Base-by-base conservation (phyloP, 92 coral and sea anemone genomes). In the Epizoanthus rinbou region DNA sequence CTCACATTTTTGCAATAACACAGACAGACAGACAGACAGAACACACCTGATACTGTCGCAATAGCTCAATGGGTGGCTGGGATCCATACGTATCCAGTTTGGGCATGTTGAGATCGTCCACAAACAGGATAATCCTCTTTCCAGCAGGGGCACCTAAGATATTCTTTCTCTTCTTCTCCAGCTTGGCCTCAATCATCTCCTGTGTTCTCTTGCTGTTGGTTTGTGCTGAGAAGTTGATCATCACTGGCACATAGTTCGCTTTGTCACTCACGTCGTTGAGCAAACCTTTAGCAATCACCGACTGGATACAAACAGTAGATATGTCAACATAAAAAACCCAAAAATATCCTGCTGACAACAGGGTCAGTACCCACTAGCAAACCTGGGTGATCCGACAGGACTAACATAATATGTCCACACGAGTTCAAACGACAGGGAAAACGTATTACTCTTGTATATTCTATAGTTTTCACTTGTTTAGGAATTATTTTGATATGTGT, bases 101-200 rank as follows among this genome's bases (percentile, higher is more conserved):
- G 8, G 99, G 99, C 99, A 96, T 96, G 91, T 96, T 96, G 57
- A 96, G 93, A 86, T 96, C 99, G 59, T 96, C 99, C 39, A 96
- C 99, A 56, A 96, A 96, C 54, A 96, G 87, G 21, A 96, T 92
- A 81, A 96, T 85, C 82, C 95, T 87, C 82, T 96, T 96, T 37
- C 99, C 99, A 54, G 89, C 69, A 13, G 82, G 82, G 15, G 82
- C 82, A 62, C 82, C 82, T n/a, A 96, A 69, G 63, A 96, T 96
- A 72, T 94, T 96, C 39, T 96, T 96, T 58, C 99, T 87, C 69
- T 96, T 96, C 91, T 96, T 96, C 67, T 96, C 99, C 78, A 96
- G 93, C 84, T 96, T 96, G 60, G 95, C 89, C 74, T 96, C 99
- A 43, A 96, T 94, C 93, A 96, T 96, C 88, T 94, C 99, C 75